Base-by-base conservation (phyloP, 1,140 invertebrate species). In the Phymastichus coffea region DNA sequence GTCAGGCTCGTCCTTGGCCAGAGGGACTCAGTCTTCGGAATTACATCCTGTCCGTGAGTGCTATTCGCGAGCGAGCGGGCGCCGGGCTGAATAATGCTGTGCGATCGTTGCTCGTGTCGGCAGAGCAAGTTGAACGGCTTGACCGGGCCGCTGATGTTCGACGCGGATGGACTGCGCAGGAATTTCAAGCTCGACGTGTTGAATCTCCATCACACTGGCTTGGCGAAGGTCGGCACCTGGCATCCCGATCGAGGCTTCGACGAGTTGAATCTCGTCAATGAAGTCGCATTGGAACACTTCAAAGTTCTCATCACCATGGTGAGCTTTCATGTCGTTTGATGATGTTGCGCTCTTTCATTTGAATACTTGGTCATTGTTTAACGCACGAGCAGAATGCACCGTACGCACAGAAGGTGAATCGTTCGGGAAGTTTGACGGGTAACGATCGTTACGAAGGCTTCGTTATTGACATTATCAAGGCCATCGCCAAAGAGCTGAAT, bases 281-380 rank as follows among this genome's bases (percentile, higher is more conserved):
- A 82, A 65, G 77, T 94, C 64, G 73, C 85, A 68, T 92, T 95
- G 78, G 88, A 86, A 80, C 88, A 91, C 61, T 89, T 97, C 61
- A 84, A 86, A 58, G 88, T 97, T 14, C 82, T 93, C 8, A 94
- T 91, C 22, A 86, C 91, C 43, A 77, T 94, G 81, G 93, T 94
- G 84, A 22, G 37, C 48, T n/a, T 19, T 17, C n/a, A n/a, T n/a
- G n/a, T n/a, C n/a, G n/a, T n/a, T n/a, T n/a, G n/a, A 33, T 4
- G 22, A 4, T 37, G 7, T 14, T 35, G n/a, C 14, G 4, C 7
- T 28, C 4, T 79, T 82, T 8, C 12, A 26, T 17, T 43, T 37
- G 9, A 25, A 6, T n/a, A n/a, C n/a, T n/a, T n/a, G n/a, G n/a
- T n/a, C n/a, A n/a, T n/a, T 46, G 23, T 41, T 41, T 33, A 1